Evolutionary conservation across 2,113 vertebrate genomes (phyloP), one percentile per base, ranked within the genome.

Genomic region (Corydoras maculifer): DNA sequence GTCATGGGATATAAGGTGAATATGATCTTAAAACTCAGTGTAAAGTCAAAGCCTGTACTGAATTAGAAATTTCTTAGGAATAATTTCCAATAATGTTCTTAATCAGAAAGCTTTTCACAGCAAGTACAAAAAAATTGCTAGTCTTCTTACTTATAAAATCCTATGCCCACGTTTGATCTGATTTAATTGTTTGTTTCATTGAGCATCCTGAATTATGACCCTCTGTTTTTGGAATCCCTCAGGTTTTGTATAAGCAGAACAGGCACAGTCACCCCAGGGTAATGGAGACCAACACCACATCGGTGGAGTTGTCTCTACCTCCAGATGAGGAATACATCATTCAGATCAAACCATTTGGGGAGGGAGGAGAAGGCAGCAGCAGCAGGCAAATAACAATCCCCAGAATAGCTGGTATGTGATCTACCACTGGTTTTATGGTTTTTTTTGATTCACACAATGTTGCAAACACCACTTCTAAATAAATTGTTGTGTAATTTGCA

Each of bases 1-100:
- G 95, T 99, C 81, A 97, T 92, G 61, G 97, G 97, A 74, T 99
- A 99, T 86, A 98, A 98, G 89, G 97, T 99, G 59, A 48, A 2
- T 14, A 59, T 59, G 9, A 50, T n/a, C 18, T 25, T 25, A 25
- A 25, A 25, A 25, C 18, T 2, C 18, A 25, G 18, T 25, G 18
- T 25, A 25, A 25, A 25, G 18, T 25, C 18, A 25, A 25, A 25
- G 18, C 18, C 18, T 25, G 18, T 2, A 25, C 18, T 25, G 1
- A 25, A 25, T 25, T 25, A 25, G 18, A 25, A 25, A 25, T 25
- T 25, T 25, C 18, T 25, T 25, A 25, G 18, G 18, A 25, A 25
- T 25, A 1, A 25, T 25, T 25, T 25, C 18, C 18, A 25, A 25
- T 25, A 25, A 25, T 25, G 18, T 25, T 25, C 18, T 25, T 25